phyloP scores from a whole-genome alignment of 2,797 vertebrate genomes.

The Enteromius viviparus region DNA sequence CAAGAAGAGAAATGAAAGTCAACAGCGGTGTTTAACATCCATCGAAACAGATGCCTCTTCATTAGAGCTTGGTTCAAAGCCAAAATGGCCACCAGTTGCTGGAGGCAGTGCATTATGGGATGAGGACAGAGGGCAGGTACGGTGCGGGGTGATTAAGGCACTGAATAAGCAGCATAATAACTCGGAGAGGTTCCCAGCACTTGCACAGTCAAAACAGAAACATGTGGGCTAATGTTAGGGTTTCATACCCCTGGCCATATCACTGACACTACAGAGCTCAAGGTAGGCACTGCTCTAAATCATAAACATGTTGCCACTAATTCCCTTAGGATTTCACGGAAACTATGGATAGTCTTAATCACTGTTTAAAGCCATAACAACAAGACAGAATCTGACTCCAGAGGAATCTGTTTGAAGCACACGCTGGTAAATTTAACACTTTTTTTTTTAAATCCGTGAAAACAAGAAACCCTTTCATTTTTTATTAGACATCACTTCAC shows the following conservation, averaged over 20 bases:
- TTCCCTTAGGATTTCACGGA: slow-evolving; percentile 51
- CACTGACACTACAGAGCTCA: slow-evolving; percentile 63
- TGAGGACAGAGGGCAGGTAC: slow-evolving; percentile 76
- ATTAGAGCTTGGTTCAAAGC: slow-evolving; percentile 66
- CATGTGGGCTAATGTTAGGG: slow-evolving; percentile 72
- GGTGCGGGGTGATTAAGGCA: slow-evolving; percentile 80
- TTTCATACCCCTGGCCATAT: slow-evolving; percentile 71
- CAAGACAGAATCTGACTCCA: slow-evolving; percentile 35
- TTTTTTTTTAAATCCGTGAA: background rate
- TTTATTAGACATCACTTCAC: background rate
- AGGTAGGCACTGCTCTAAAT: slow-evolving; percentile 61
- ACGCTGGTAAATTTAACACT: background rate
- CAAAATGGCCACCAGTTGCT: slow-evolving; percentile 60
- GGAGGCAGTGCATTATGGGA: slow-evolving; percentile 54
- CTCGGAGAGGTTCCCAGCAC: slow-evolving; percentile 75
- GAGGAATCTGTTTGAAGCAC: slow-evolving; percentile 39
- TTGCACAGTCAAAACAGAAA: slow-evolving; percentile 73
- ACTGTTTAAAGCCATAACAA: slow-evolving; percentile 51
- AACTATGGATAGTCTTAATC: slow-evolving; percentile 58
- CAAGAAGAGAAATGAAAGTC: slow-evolving; percentile 72
- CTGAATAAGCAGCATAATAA: slow-evolving; percentile 83
- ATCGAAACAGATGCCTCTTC: slow-evolving; percentile 70
- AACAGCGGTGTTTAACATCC: slow-evolving; percentile 72
- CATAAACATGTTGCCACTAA: slow-evolving; percentile 63
- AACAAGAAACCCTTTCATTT: background rate